Conservation (phyloP, 2,888 invertebrate genomes). For the Adelphocoris suturalis region DNA sequence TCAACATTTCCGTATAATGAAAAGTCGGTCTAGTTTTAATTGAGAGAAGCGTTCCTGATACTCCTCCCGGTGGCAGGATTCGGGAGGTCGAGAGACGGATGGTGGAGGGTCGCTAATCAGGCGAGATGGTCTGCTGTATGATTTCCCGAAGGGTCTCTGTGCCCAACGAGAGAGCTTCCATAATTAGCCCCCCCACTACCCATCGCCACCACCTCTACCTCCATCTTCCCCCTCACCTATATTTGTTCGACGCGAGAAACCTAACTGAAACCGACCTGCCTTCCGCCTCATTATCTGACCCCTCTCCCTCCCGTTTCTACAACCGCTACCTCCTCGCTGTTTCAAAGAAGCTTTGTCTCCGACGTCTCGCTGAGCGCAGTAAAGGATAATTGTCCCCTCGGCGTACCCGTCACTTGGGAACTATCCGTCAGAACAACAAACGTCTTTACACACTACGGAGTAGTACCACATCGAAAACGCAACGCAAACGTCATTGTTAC, state of each 20-base stretch:
- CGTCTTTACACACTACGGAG: neutral
- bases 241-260: neutral
- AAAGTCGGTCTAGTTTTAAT: slow-evolving; percentile 3
- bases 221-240: neutral
- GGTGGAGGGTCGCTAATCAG: slow-evolving; percentile 46
- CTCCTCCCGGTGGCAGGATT: neutral
- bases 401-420: neutral
- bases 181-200: slow-evolving; percentile 8
- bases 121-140: slow-evolving; percentile 45
- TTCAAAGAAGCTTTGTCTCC: neutral
- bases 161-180: slow-evolving; percentile 39
- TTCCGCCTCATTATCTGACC: neutral
- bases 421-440: neutral
- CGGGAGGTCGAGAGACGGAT: neutral
- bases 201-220: neutral
- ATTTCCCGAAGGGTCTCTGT: slow-evolving; percentile 42
- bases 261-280: slow-evolving; percentile 15
- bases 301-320: neutral
- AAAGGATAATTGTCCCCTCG: neutral
- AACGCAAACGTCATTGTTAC: too few species aligned
- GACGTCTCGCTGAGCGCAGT: neutral
- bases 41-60: neutral
- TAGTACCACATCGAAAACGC: too few species aligned
- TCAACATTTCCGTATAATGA: neutral
- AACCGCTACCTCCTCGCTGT: neutral